A percentile compares a stretch with the other conserved stretches of the same genome.
Conservation (phyloP, 1,140 invertebrate genomes). For the Antheraea pernyi region DNA sequence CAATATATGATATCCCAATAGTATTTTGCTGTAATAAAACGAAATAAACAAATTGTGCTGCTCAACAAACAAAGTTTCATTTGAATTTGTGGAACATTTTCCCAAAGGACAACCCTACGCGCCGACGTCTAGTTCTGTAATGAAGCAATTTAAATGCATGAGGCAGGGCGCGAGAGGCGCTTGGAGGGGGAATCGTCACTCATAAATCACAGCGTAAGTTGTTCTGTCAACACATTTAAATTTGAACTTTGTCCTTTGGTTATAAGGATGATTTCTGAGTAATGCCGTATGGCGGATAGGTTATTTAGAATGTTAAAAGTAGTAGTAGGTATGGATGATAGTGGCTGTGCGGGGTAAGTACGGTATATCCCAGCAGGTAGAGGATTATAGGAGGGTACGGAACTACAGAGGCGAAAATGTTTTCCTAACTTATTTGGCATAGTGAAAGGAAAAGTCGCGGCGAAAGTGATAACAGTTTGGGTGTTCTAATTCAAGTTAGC, state of each 20-base stretch:
- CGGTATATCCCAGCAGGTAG: slow-evolving; percentile 74
- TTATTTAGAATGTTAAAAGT: slow-evolving; percentile 21
- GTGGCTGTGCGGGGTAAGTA: slow-evolving; percentile 69
- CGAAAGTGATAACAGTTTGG: slow-evolving; percentile 62
- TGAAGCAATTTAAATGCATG: slow-evolving; percentile 81
- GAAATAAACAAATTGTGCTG: background rate
- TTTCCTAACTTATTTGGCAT: slow-evolving; percentile 67
- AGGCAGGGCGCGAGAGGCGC: slow-evolving; percentile 73
- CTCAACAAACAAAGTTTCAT: slow-evolving; percentile 18
- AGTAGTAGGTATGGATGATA: slow-evolving; percentile 73
- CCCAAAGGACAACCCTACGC: slow-evolving; percentile 66
- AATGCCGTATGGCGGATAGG: slow-evolving; percentile 9
- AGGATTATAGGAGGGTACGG: slow-evolving; percentile 70
- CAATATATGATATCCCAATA: background rate
- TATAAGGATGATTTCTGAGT: slow-evolving; percentile 27
- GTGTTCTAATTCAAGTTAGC: slow-evolving; percentile 1
- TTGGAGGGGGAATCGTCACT: slow-evolving; percentile 53
- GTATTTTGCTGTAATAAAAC: background rate
- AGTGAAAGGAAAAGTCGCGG: slow-evolving; percentile 71
- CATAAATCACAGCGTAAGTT: slow-evolving; percentile 34
- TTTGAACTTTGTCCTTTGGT: slow-evolving; percentile 12
- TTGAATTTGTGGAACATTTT: slow-evolving; percentile 36
- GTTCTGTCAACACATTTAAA: slow-evolving; percentile 5
- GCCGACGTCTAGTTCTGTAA: slow-evolving; percentile 72
- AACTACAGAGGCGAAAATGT: slow-evolving; percentile 69